Percentiles rank a stretch among this genome's conserved stretches.
These are phyloP conservation scores for Ciconia boyciana DNA, from an alignment of 2,113 vertebrate genomes.

Conservation along the genomic window DNA sequence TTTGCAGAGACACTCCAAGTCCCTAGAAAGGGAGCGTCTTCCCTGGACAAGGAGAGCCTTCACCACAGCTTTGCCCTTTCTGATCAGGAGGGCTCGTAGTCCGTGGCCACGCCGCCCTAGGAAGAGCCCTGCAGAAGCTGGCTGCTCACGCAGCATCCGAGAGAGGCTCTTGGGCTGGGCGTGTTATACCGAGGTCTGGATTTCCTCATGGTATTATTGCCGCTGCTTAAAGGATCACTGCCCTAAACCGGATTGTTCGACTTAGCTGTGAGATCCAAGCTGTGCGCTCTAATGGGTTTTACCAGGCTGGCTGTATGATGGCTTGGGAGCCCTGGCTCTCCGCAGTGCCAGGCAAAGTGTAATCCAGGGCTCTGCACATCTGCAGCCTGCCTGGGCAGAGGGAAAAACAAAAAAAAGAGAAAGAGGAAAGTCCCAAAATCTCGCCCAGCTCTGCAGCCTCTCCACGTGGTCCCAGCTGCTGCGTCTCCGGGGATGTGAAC, in stretches of 20 bases:
- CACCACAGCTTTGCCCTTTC: accelerated
- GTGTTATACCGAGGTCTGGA: accelerated
- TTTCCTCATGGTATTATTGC: background rate
- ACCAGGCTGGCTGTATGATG: background rate
- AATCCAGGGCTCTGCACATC: background rate
- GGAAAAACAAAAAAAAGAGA: too few species aligned
- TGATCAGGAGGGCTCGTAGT: too few species aligned
- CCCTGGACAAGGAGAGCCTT: background rate
- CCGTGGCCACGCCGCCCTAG: accelerated
- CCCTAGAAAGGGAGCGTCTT: background rate
- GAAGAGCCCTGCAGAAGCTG: background rate
- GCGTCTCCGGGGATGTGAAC: background rate
- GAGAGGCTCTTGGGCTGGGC: background rate
- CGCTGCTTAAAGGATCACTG: background rate
- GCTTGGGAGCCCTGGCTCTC: background rate
- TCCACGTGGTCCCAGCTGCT: background rate
- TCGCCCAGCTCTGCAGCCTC: background rate
- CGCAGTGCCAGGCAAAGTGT: background rate
- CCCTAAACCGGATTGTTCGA: background rate
- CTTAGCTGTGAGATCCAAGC: background rate
- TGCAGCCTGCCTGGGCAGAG: background rate
- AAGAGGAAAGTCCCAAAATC: background rate
- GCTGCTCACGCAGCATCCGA: accelerated
- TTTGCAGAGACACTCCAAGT: background rate
- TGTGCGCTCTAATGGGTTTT: background rate